A percentile compares a stretch with the other conserved stretches of the same genome.
phyloP scores from a whole-genome alignment of 2,888 invertebrate genomes.

The Spicauda simplicius region DNA sequence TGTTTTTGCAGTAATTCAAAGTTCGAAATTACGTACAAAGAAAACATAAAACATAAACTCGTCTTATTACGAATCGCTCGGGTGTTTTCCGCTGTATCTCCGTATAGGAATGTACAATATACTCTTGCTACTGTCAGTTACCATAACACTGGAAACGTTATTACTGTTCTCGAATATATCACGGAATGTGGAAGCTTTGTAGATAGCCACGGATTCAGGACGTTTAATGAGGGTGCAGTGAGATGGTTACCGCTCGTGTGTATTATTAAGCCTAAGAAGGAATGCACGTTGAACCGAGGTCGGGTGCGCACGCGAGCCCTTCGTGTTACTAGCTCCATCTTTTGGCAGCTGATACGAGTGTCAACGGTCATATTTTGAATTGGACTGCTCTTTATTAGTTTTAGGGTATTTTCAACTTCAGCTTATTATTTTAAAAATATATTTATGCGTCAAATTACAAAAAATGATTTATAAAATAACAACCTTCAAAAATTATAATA shows the following conservation, averaged over 20 bases:
- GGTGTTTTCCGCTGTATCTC: neutral
- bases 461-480: no score
- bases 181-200: conserved; percentile 55
- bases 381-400: neutral
- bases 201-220: conserved; percentile 38
- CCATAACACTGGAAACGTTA: conserved; percentile 23
- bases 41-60: neutral
- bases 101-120: conserved; percentile 16
- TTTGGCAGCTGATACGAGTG: conserved; percentile 10
- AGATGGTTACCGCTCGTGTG: conserved; percentile 77
- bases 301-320: conserved; percentile 58
- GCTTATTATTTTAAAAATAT: no score
- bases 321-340: conserved; percentile 14
- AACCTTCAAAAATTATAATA: no score
- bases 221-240: conserved; percentile 72
- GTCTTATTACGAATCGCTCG: conserved; percentile 17
- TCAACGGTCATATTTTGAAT: conserved; percentile 10
- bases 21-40: neutral
- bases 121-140: conserved; percentile 33
- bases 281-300: conserved; percentile 74
- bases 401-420: no score
- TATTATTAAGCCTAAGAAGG: conserved; percentile 83
- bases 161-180: conserved; percentile 33
- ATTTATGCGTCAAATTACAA: no score
- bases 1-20: neutral